phyloP scores from a whole-genome alignment of 2,888 invertebrate genomes.

The Agapostemon virescens region DNA sequence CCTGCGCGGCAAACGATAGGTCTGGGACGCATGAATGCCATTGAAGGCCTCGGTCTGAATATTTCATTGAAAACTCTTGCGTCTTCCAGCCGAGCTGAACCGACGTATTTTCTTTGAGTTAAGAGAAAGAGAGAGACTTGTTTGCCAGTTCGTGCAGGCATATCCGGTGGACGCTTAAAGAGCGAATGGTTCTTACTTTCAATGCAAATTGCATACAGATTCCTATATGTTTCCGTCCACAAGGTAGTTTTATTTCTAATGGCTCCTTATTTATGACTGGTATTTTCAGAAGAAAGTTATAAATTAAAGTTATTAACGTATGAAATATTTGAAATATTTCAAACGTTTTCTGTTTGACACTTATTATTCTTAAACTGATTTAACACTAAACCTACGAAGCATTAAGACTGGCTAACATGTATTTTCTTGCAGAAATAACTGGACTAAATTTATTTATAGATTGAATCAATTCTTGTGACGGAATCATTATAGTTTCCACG shows the following conservation, averaged over 20 bases:
- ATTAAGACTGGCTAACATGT: too few species aligned
- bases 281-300: too few species aligned
- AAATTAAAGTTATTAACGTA: too few species aligned
- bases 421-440: too few species aligned
- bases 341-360: too few species aligned
- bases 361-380: too few species aligned
- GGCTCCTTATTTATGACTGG: too few species aligned
- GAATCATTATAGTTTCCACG: too few species aligned
- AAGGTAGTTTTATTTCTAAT: not conserved
- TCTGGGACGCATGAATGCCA: constrained; percentile 37
- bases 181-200: constrained; percentile 10
- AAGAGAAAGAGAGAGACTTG: constrained; percentile 26
- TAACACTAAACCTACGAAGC: too few species aligned
- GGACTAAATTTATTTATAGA: too few species aligned
- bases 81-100: constrained; percentile 19
- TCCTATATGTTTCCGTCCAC: not conserved
- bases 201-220: constrained; percentile 4
- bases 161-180: constrained; percentile 20
- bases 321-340: too few species aligned
- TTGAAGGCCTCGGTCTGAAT: constrained; percentile 21
- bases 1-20: constrained; percentile 34
- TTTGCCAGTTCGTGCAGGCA: constrained; percentile 19
- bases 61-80: constrained; percentile 53
- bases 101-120: constrained; percentile 38
- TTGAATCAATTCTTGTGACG: too few species aligned